Conservation (phyloP, 2,888 invertebrate genomes). For the Vannuccia rotundouncinata region DNA sequence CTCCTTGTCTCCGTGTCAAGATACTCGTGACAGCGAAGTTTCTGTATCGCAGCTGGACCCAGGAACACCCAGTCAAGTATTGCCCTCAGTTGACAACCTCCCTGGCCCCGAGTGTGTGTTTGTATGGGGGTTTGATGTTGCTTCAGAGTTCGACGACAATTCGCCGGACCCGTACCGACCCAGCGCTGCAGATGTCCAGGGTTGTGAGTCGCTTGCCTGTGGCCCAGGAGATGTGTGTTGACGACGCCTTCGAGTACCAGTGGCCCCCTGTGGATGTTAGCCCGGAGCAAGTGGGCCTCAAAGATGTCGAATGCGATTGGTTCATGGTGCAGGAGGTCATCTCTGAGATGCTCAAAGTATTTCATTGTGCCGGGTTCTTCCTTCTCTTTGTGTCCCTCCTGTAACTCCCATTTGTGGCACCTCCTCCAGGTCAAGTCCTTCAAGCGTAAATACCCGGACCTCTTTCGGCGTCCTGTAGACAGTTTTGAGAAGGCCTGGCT, state of each 20-base stretch:
- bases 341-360: conserved; percentile 30
- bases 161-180: conserved; percentile 4
- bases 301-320: conserved; percentile 27
- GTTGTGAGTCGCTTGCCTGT: background rate
- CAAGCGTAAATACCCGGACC: conserved; percentile 36
- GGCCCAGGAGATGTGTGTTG: conserved; percentile 29
- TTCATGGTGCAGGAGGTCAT: conserved; percentile 36
- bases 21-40: background rate
- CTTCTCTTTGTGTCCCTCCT: background rate
- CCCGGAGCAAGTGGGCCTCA: conserved; percentile 1
- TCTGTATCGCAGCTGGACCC: too few relatives aligned
- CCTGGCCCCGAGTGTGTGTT: too few relatives aligned
- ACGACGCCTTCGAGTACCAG: conserved; percentile 35
- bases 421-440: conserved; percentile 33
- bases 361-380: too few relatives aligned
- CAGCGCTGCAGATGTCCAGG: background rate
- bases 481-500: conserved; percentile 34
- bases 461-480: conserved; percentile 28
- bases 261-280: conserved; percentile 34
- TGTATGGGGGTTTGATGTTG: too few relatives aligned
- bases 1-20: background rate
- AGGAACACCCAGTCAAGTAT: too few relatives aligned
- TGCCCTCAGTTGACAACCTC: too few relatives aligned
- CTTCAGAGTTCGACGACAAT: background rate
- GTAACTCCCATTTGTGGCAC: background rate